These are phyloP conservation scores for Rugalucina vietnamica DNA, from an alignment of 2,888 invertebrate genomes.

Conservation along the genomic window DNA sequence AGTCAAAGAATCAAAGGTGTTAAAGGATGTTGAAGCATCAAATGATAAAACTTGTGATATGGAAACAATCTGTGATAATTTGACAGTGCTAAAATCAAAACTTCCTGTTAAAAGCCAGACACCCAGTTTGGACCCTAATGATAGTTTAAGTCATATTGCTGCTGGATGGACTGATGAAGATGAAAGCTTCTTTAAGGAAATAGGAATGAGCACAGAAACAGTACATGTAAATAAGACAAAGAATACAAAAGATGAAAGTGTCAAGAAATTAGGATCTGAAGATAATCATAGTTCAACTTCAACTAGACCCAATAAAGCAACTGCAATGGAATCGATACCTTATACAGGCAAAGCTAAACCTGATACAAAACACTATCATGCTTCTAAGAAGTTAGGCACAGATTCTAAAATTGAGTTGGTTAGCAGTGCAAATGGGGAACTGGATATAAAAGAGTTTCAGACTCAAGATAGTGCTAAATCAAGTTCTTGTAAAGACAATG, in stretches of 20 bases:
- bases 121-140: not conserved
- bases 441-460: not conserved
- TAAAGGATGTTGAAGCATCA: too few species aligned
- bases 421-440: not conserved
- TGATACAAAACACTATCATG: too few species aligned
- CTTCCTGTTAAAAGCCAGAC: not conserved
- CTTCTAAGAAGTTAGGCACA: too few species aligned
- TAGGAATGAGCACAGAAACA: slow-evolving; percentile 16
- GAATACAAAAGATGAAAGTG: not conserved
- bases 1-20: too few species aligned
- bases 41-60: not conserved
- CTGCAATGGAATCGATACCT: too few species aligned
- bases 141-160: not conserved
- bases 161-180: slow-evolving; percentile 33
- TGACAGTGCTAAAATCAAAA: not conserved
- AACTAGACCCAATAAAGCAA: too few species aligned
- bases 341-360: too few species aligned
- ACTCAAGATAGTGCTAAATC: not conserved
- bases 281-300: too few species aligned
- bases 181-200: slow-evolving; percentile 18
- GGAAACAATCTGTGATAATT: not conserved
- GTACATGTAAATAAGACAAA: not conserved
- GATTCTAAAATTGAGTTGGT: too few species aligned
- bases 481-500: not conserved
- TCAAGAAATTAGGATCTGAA: not conserved